A percentile compares a stretch with the other conserved stretches of the same genome.
These are phyloP conservation scores for Vidua chalybeata DNA, from an alignment of 2,113 vertebrate species.

Conservation along the genomic window DNA sequence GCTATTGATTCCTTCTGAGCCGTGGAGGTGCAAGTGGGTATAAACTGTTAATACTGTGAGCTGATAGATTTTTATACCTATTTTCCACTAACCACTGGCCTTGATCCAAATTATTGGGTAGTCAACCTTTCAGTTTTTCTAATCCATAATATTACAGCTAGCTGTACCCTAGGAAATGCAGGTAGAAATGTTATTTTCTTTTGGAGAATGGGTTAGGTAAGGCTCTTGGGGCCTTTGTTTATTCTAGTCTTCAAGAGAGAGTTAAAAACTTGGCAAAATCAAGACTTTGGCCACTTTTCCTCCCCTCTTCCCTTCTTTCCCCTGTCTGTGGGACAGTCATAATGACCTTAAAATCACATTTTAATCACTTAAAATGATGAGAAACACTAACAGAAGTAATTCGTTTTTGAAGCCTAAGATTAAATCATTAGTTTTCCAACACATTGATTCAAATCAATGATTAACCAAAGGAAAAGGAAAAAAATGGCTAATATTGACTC, in stretches of 20 bases:
- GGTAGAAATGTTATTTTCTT: not conserved
- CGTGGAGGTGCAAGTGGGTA: not conserved
- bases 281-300: not conserved
- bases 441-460: not conserved
- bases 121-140: not conserved
- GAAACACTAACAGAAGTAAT: not conserved
- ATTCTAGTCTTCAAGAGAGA: not conserved
- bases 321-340: not conserved
- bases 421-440: not conserved
- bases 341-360: not conserved
- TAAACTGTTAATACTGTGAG: not conserved
- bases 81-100: not conserved
- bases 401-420: not conserved
- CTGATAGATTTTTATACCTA: not conserved
- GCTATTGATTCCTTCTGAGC: not conserved
- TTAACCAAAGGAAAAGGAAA: not conserved
- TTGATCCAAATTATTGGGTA: not conserved
- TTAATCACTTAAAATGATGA: not conserved
- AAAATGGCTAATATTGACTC: not conserved
- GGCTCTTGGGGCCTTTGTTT: not conserved
- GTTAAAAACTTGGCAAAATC: not conserved
- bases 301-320: not conserved
- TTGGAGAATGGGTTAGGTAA: not conserved
- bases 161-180: not conserved
- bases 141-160: not conserved